Evolutionary conservation across 2,797 vertebrate genomes (phyloP).

Genomic region (Alectoris magna): DNA sequence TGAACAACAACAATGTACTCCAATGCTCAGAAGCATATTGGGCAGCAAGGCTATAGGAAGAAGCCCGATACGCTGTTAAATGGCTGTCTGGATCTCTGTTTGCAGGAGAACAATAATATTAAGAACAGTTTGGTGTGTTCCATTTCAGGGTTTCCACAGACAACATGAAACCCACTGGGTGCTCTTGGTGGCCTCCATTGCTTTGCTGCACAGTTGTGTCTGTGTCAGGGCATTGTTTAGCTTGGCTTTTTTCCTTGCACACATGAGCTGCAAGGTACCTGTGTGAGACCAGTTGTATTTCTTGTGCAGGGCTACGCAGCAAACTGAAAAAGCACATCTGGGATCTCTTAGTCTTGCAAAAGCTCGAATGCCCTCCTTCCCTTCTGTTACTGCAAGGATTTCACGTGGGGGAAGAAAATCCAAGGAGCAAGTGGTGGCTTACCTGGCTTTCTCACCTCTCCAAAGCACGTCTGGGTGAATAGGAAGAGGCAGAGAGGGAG

Average conservation of each 20-base stretch:
- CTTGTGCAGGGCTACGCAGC: background rate
- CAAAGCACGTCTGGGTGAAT: background rate
- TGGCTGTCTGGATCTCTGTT: background rate
- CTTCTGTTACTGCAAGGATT: background rate
- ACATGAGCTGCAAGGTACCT: background rate
- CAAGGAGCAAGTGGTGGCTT: background rate
- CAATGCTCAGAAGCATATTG: background rate
- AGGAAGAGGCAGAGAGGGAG: background rate
- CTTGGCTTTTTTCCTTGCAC: background rate
- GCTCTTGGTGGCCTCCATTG: background rate
- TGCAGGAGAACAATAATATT: background rate
- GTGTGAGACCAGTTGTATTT: background rate
- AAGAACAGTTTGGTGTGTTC: background rate
- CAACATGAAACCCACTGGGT: background rate
- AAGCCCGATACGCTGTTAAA: background rate
- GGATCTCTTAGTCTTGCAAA: background rate
- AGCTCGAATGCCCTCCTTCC: background rate
- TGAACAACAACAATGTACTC: background rate
- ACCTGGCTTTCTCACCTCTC: background rate
- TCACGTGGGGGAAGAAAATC: background rate
- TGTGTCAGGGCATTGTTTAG: background rate
- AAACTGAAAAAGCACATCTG: background rate
- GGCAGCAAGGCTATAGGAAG: background rate
- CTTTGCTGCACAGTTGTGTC: rapidly evolving
- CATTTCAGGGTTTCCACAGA: background rate